Evolutionary conservation across 2,888 invertebrate species (phyloP).

Genomic region (Pachycephus smyrnensis): DNA sequence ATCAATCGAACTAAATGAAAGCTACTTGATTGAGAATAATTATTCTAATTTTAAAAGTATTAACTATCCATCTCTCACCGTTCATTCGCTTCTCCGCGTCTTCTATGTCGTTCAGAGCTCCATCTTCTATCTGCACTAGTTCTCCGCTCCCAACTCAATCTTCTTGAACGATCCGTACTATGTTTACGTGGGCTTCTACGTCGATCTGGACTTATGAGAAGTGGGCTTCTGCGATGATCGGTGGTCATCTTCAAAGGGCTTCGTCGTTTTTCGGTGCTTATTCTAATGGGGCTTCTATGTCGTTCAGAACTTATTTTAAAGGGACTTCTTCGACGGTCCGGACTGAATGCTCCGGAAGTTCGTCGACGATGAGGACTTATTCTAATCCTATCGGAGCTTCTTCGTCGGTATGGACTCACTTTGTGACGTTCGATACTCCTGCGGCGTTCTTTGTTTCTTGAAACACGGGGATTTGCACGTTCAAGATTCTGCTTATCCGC

Average conservation of each 20-base stretch:
- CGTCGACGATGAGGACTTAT: constrained; percentile 31
- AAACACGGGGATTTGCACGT: constrained; percentile 31
- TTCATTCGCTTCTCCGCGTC: constrained; percentile 49
- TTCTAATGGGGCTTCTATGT: constrained; percentile 38
- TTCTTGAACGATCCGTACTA: constrained; percentile 32
- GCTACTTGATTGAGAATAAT: neutral
- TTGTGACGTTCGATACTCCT: constrained; percentile 42
- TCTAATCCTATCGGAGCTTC: constrained; percentile 39
- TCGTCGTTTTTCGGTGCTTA: constrained; percentile 34
- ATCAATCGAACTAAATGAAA: neutral
- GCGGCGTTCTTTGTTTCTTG: constrained; percentile 38
- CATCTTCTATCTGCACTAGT: constrained; percentile 53
- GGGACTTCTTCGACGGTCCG: constrained; percentile 26
- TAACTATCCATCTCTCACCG: constrained; percentile 50
- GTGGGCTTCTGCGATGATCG: constrained; percentile 15
- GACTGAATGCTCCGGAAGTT: constrained; percentile 23
- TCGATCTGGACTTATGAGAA: constrained; percentile 21
- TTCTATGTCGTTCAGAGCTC: constrained; percentile 52
- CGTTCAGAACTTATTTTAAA: constrained; percentile 43
- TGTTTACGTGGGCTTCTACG: constrained; percentile 31
- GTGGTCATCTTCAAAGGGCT: constrained; percentile 31
- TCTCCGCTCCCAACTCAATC: constrained; percentile 50
- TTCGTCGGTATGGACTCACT: constrained; percentile 38
- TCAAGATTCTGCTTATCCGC: constrained; percentile 51
- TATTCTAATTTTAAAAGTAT: neutral